Evolutionary conservation across 2,797 vertebrate species (phyloP).

Genomic region (Ctenopoma kingsleyae): DNA sequence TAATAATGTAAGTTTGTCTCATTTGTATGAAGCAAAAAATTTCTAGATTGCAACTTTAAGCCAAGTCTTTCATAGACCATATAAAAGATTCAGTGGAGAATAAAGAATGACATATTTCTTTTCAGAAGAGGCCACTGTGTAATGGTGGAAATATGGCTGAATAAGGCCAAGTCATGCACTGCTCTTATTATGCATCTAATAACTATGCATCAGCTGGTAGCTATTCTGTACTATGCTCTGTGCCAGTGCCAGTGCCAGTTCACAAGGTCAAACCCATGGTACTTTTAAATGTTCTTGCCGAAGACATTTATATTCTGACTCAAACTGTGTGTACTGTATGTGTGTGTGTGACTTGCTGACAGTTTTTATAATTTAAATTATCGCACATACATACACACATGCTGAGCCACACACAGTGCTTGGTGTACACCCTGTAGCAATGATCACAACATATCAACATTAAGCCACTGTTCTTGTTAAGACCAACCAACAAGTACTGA

Average conservation of each 20-base stretch:
- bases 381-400: slow-evolving; percentile 12
- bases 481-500: slow-evolving; percentile 40
- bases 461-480: slow-evolving; percentile 34
- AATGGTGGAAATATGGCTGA: slow-evolving; percentile 67
- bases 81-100: slow-evolving; percentile 49
- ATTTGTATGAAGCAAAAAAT: slow-evolving; percentile 33
- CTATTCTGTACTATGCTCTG: slow-evolving; percentile 54
- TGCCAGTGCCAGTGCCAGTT: slow-evolving; percentile 54
- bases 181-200: slow-evolving; percentile 66
- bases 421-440: slow-evolving; percentile 48
- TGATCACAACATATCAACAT: slow-evolving; percentile 60
- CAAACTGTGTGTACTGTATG: slow-evolving; percentile 44
- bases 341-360: slow-evolving; percentile 40
- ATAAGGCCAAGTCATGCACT: slow-evolving; percentile 68
- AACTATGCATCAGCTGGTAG: slow-evolving; percentile 60
- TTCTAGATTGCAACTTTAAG: slow-evolving; percentile 31
- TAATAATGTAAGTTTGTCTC: slow-evolving; percentile 14
- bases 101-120: slow-evolving; percentile 63
- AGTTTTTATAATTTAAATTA: slow-evolving; percentile 9
- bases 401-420: slow-evolving; percentile 26
- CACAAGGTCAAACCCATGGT: slow-evolving; percentile 73
- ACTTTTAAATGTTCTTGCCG: slow-evolving; percentile 75
- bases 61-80: slow-evolving; percentile 42
- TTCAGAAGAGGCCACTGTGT: slow-evolving; percentile 57
- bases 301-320: slow-evolving; percentile 73